phyloP scores from a whole-genome alignment of 2,888 invertebrate species.

The Penaeus monodon region DNA sequence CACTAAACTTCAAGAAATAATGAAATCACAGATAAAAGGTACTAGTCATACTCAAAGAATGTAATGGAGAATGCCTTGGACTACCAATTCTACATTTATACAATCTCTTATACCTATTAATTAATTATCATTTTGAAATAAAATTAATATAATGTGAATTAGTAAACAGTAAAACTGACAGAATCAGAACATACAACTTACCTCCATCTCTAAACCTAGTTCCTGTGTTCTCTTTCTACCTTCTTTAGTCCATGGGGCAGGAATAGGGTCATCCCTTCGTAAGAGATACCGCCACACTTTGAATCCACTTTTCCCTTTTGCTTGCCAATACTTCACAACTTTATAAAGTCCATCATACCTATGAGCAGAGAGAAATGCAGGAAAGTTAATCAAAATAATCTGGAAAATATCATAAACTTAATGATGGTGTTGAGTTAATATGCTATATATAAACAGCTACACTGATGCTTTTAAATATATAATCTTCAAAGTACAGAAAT shows the following conservation, averaged over 20 bases:
- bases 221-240: slow-evolving; percentile 74
- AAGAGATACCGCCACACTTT: slow-evolving; percentile 84
- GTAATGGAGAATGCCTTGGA: no score
- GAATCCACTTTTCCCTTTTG: slow-evolving; percentile 82
- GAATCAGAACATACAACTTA: slow-evolving; percentile 26
- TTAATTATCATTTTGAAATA: no score
- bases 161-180: neutral
- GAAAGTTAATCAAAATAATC: no score
- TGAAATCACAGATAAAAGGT: no score
- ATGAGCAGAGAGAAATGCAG: slow-evolving; percentile 18
- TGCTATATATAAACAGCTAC: neutral
- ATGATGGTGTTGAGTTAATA: no score
- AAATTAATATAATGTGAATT: no score
- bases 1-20: no score
- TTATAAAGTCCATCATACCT: slow-evolving; percentile 90
- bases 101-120: no score
- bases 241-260: slow-evolving; percentile 83
- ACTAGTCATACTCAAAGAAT: no score
- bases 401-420: no score
- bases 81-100: no score
- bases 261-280: slow-evolving; percentile 81
- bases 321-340: slow-evolving; percentile 85
- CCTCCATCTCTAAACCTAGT: slow-evolving; percentile 71
- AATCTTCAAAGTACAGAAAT: neutral
- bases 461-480: neutral